These are phyloP conservation scores for Phylloscopus trochiloides DNA, from an alignment of 2,113 vertebrate species.

Conservation along the genomic window DNA sequence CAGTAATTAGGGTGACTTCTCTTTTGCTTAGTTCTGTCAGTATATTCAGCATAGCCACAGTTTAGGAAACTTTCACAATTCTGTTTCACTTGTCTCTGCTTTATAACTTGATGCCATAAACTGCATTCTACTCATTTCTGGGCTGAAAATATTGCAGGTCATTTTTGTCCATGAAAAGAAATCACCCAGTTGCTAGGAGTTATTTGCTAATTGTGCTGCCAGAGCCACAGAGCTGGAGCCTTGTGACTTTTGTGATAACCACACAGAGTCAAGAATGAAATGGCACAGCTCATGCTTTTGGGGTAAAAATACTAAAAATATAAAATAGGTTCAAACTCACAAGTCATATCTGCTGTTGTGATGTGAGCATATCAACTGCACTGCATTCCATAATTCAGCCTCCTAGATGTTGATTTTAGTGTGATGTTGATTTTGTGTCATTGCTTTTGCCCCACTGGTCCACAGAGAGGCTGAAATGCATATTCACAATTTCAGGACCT, in stretches of 20 bases:
- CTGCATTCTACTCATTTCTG: background rate
- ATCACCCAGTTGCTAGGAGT: background rate
- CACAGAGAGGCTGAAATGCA: background rate
- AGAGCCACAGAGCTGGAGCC: background rate
- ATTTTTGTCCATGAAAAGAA: background rate
- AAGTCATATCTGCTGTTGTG: background rate
- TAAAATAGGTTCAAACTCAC: background rate
- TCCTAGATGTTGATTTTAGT: background rate
- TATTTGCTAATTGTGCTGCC: background rate
- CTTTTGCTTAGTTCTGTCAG: constrained; percentile 10
- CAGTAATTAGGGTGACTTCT: constrained; percentile 51
- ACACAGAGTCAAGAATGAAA: background rate
- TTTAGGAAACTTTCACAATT: background rate
- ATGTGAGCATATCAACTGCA: background rate
- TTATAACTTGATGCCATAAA: background rate
- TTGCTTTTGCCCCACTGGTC: background rate
- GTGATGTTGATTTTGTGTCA: background rate
- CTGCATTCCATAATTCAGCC: background rate
- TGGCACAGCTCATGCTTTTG: background rate
- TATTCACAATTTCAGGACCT: background rate
- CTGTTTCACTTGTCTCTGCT: background rate
- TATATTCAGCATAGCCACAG: background rate
- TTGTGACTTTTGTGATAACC: background rate
- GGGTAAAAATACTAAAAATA: background rate
- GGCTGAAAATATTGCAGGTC: background rate